phyloP scores from a whole-genome alignment of 30 jellyfish, hydroid and myxozoan species.

The Turritopsis dohrnii region DNA sequence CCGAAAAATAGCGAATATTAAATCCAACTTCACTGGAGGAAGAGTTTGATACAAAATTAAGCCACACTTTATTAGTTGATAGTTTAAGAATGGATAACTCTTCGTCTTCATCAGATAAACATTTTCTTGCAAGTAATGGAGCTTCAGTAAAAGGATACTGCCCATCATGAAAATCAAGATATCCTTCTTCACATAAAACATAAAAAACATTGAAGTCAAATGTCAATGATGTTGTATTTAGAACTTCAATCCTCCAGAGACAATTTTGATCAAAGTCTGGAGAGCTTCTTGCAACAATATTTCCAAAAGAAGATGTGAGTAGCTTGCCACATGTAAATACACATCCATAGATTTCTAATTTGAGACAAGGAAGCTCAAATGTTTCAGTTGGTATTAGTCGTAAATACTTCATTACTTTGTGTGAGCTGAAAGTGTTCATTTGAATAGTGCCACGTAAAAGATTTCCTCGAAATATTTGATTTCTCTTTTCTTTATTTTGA shows the following conservation, averaged over 20 bases:
- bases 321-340: conserved; percentile 29
- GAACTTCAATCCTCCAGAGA: conserved; percentile 32
- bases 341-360: conserved; percentile 35
- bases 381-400: conserved; percentile 27
- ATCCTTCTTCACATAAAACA: conserved; percentile 35
- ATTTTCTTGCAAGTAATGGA: conserved; percentile 9
- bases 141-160: neutral
- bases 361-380: conserved; percentile 24
- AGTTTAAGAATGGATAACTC: conserved; percentile 22
- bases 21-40: conserved; percentile 36
- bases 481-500: neutral
- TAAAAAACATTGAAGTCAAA: conserved; percentile 30
- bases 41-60: conserved; percentile 31
- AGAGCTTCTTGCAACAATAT: conserved; percentile 27
- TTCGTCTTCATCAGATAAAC: conserved; percentile 18
- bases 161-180: conserved; percentile 29
- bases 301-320: conserved; percentile 17
- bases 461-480: conserved; percentile 21
- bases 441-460: conserved; percentile 3
- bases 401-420: conserved; percentile 18
- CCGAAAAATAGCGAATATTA: conserved; percentile 25
- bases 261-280: conserved; percentile 34
- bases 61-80: conserved; percentile 21
- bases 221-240: conserved; percentile 32
- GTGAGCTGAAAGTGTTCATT: neutral